phyloP scores from a whole-genome alignment of 2,797 vertebrate species.

The Masticophis lateralis region DNA sequence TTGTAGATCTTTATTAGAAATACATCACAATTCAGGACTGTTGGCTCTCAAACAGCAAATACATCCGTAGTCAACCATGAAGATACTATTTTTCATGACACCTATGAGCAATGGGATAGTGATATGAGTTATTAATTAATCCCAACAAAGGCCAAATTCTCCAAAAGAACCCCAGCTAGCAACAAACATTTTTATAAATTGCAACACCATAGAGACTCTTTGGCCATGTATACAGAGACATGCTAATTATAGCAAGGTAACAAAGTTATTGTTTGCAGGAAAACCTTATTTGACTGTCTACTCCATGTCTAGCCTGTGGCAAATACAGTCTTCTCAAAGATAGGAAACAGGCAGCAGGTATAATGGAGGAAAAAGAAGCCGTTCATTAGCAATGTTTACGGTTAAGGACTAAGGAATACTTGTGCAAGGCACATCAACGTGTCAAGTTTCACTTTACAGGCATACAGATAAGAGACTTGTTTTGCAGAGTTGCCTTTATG shows the following conservation, averaged over 20 bases:
- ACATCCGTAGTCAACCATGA: neutral
- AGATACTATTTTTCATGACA: neutral
- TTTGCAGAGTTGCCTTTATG: neutral
- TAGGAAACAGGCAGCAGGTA: neutral
- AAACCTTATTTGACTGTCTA: neutral
- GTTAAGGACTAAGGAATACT: neutral
- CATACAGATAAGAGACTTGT: neutral
- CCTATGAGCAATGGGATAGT: neutral
- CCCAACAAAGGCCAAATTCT: neutral
- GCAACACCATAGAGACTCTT: neutral
- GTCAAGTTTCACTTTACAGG: neutral
- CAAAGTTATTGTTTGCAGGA: neutral
- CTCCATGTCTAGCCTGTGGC: neutral
- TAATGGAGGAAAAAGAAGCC: neutral
- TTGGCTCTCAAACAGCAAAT: neutral
- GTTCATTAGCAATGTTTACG: neutral
- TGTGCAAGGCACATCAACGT: neutral
- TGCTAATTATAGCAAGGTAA: neutral
- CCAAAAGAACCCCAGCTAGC: neutral
- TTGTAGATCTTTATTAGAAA: neutral
- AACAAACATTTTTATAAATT: neutral
- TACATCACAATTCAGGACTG: neutral
- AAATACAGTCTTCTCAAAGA: neutral
- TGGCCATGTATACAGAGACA: neutral
- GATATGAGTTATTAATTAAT: neutral